Evolutionary conservation across 1,140 invertebrate genomes (phyloP).

Genomic region (Batillaria attramentaria): DNA sequence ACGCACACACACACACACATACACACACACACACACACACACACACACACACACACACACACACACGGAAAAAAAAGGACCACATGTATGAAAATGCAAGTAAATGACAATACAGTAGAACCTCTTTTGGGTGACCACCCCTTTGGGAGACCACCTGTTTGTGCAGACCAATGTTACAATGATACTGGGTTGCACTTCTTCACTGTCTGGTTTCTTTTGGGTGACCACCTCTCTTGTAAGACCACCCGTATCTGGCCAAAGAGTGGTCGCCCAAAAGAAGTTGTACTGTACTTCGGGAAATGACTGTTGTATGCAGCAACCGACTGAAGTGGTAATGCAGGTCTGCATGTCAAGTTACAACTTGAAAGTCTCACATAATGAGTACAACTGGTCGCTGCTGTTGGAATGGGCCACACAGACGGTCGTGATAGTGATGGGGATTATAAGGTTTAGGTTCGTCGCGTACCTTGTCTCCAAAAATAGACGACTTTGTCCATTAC

Average conservation of each 20-base stretch:
- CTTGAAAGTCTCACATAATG: too few species aligned
- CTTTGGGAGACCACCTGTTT: not conserved
- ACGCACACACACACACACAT: not conserved
- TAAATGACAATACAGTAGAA: not conserved
- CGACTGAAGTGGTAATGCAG: too few species aligned
- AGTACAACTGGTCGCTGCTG: too few species aligned
- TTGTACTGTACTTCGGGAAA: too few species aligned
- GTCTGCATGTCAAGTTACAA: too few species aligned
- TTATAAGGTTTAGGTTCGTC: too few species aligned
- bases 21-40: not conserved
- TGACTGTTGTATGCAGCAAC: too few species aligned
- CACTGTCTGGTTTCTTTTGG: not conserved
- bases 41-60: conserved; percentile 13
- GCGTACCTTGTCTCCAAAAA: too few species aligned
- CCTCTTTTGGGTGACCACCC: not conserved
- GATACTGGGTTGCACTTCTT: not conserved
- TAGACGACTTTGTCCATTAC: too few species aligned
- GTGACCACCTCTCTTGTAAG: not conserved
- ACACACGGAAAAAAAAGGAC: not conserved
- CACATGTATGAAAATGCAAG: not conserved
- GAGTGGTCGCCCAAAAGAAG: too few species aligned
- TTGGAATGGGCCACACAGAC: too few species aligned
- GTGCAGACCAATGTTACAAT: not conserved
- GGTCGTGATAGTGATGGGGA: too few species aligned
- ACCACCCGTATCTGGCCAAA: not conserved